phyloP scores from a whole-genome alignment of 1,140 invertebrate species.

The Grapholita molesta region DNA sequence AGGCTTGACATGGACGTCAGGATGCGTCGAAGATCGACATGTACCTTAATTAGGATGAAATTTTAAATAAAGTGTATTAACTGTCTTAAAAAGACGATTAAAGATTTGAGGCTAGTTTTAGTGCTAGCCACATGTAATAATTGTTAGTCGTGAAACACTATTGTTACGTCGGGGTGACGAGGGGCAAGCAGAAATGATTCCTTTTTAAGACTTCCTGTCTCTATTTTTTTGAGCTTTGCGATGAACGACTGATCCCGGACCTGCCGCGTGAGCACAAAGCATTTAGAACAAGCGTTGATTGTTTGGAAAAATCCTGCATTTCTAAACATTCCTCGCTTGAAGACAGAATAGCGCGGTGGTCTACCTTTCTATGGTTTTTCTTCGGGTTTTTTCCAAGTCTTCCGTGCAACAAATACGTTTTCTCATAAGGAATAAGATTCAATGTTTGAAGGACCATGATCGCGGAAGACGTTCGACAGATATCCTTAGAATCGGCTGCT shows the following conservation, averaged over 20 bases:
- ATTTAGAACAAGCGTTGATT: slow-evolving; percentile 6
- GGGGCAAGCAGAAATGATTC: background rate
- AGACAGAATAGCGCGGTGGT: background rate
- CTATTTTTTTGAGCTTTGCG: slow-evolving; percentile 4
- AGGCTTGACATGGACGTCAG: background rate
- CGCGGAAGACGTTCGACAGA: background rate
- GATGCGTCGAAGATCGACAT: slow-evolving; percentile 20
- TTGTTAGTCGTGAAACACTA: slow-evolving; percentile 45
- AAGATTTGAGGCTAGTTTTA: slow-evolving; percentile 43
- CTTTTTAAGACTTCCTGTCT: background rate
- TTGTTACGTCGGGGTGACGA: slow-evolving; percentile 31
- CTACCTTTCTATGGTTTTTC: background rate
- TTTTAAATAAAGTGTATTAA: slow-evolving; percentile 51
- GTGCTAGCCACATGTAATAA: slow-evolving; percentile 44
- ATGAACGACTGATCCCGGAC: background rate
- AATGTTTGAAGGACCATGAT: background rate
- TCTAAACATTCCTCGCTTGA: slow-evolving; percentile 21
- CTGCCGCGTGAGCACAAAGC: slow-evolving; percentile 3
- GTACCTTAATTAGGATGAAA: slow-evolving; percentile 51
- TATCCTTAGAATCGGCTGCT: slow-evolving; percentile 30
- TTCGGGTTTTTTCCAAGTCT: background rate
- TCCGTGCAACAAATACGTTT: background rate
- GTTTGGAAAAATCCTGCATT: slow-evolving; percentile 35
- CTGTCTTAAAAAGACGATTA: slow-evolving; percentile 60
- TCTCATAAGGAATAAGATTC: slow-evolving; percentile 1